Evolutionary conservation across 2,113 vertebrate genomes (phyloP), one percentile per base, ranked within the genome.

Genomic region (Neomonachus schauinslandi): DNA sequence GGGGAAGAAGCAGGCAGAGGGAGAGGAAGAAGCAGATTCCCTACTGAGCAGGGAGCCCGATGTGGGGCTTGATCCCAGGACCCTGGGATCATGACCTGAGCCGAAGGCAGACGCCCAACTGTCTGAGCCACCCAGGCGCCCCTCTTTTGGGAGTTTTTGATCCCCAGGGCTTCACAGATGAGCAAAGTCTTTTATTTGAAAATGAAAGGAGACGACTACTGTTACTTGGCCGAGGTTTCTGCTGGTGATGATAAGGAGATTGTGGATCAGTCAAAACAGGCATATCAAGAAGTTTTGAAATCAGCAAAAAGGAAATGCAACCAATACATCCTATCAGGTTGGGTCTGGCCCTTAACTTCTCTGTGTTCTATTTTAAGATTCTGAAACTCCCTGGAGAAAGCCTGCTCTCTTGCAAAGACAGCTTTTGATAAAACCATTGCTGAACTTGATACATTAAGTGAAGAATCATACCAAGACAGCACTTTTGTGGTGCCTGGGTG

Each of bases 381-480:
- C 53, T 71, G 63, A 72, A 72, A 72, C 71, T 72, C 57, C 7
- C 72, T 11, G 3, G 46, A 84, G n/a, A 80, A 53, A 93, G 22
- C 9, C 13, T 92, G 28, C 4, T 69, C 1, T 95, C 28, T 71
- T 95, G 51, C 22, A 89, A 92, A 77, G 39, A 61, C 46, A 86
- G 99, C 99, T 98, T 99, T 99, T 95, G 99, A 99, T 94, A 99
- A 99, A 74, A 99, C 99, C 95, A 99, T 99, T 97, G 99, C 99
- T 97, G 99, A 99, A 96, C 99, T 99, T 26, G 99, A 99, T 98
- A 98, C 98, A 94, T 98, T 99, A 99, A 99, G 98, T 61, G 99
- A 99, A 99, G 99, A 99, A 85, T 99, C 99, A 42, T 99, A 99
- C 99, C 99, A 99, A 99, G 99, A 99, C 99, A 99, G 99, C 99